Conservation (phyloP, 2,113 vertebrate species). For the Cisticola juncidis region DNA sequence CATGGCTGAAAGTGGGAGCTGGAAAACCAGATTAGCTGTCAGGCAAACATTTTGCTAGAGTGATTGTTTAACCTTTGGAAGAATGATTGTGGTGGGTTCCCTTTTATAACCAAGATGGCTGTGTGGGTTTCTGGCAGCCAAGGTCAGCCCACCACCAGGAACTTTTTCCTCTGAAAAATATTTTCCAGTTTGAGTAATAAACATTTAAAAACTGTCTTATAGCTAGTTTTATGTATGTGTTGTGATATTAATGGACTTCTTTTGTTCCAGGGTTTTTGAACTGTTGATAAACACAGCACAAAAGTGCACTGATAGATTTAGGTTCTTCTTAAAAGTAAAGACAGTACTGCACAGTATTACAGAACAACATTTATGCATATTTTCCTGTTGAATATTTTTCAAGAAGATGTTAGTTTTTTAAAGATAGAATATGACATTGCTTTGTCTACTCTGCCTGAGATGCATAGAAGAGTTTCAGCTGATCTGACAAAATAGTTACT, state of each 20-base stretch:
- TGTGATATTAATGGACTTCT: background rate
- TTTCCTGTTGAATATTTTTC: background rate
- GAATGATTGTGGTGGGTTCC: background rate
- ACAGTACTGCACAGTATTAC: background rate
- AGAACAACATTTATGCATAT: background rate
- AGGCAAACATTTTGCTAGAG: background rate
- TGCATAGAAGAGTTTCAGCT: background rate
- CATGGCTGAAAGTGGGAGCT: background rate
- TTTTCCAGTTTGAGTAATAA: background rate
- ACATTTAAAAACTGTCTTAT: background rate
- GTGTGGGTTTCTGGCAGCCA: background rate
- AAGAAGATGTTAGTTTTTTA: background rate
- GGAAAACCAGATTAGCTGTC: background rate
- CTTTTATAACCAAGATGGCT: background rate
- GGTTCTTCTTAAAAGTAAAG: background rate
- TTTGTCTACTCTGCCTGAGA: background rate
- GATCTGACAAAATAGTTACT: background rate
- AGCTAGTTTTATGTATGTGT: background rate
- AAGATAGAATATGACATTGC: background rate
- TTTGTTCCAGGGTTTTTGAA: background rate
- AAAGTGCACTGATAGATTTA: background rate
- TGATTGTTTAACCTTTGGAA: background rate
- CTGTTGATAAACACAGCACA: background rate
- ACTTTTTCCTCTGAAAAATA: background rate
- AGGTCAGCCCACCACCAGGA: background rate